A percentile compares a stretch with the other conserved stretches of the same genome.
phyloP scores from a whole-genome alignment of 2,888 invertebrate species.

The Pyrocoelia pectoralis region DNA sequence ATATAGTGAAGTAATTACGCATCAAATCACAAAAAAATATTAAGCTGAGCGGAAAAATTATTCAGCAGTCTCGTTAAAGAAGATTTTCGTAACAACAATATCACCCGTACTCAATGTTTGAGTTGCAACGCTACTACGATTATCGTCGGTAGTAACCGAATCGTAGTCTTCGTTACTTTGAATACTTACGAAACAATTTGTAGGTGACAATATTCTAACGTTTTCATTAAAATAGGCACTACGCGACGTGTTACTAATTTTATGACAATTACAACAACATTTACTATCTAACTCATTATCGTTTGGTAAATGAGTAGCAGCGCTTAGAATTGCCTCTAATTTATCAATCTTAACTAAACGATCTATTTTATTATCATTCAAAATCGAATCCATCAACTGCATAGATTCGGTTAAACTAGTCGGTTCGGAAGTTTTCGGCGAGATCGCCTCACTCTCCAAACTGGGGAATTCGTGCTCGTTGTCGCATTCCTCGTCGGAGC shows the following conservation, averaged over 20 bases:
- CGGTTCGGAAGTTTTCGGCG: conserved; percentile 76
- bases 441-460: conserved; percentile 75
- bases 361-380: conserved; percentile 84
- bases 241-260: conserved; percentile 27
- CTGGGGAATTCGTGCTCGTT: conserved; percentile 81
- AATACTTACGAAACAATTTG: conserved; percentile 49
- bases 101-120: conserved; percentile 93
- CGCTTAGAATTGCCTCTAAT: conserved; percentile 84
- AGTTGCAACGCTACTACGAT: conserved; percentile 69
- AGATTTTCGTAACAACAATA: conserved; percentile 89
- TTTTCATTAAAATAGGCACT: conserved; percentile 41
- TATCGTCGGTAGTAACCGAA: conserved; percentile 57
- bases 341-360: conserved; percentile 86
- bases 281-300: conserved; percentile 57
- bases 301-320: conserved; percentile 75
- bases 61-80: conserved; percentile 54
- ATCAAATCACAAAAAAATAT: conserved; percentile 1
- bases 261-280: conserved; percentile 68
- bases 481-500: conserved; percentile 77
- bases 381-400: conserved; percentile 87
- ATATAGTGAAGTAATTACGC: neutral
- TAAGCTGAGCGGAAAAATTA: conserved; percentile 22
- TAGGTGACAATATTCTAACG: conserved; percentile 54
- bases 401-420: conserved; percentile 87
- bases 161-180: conserved; percentile 54